A percentile compares a stretch with the other conserved stretches of the same genome.
Evolutionary conservation across 2,888 invertebrate genomes (phyloP).

Genomic region (Laothoe populi): DNA sequence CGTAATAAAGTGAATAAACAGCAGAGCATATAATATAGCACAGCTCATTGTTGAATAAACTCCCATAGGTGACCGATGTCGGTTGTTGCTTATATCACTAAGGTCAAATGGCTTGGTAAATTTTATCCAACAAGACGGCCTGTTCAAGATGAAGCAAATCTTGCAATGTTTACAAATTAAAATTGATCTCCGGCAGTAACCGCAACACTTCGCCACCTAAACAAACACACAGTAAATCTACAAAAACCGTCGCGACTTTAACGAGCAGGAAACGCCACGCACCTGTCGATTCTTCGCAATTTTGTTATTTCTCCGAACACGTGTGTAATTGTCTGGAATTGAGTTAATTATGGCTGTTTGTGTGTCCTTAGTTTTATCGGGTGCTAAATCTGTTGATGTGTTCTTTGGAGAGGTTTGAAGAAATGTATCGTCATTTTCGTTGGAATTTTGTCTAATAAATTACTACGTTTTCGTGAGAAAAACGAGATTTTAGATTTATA

Average conservation of each 20-base stretch:
- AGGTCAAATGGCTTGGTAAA: too few relatives aligned
- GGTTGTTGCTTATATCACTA: too few relatives aligned
- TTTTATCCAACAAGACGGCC: too few relatives aligned
- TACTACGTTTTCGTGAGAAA: too few relatives aligned
- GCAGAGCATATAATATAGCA: too few relatives aligned
- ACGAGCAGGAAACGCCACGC: slow-evolving; percentile 19
- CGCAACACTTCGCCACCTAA: not conserved
- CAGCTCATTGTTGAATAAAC: too few relatives aligned
- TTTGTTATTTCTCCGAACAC: slow-evolving; percentile 11
- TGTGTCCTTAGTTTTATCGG: slow-evolving; percentile 2
- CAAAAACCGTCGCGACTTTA: slow-evolving; percentile 13
- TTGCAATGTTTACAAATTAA: slow-evolving; percentile 15
- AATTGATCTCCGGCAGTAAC: slow-evolving; percentile 4
- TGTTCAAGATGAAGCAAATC: too few relatives aligned
- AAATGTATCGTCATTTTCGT: too few relatives aligned
- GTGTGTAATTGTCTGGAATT: slow-evolving; percentile 16
- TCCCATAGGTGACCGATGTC: too few relatives aligned
- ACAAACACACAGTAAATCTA: slow-evolving; percentile 17
- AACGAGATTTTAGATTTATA: too few relatives aligned
- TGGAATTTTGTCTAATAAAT: too few relatives aligned
- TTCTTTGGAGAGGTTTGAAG: not conserved
- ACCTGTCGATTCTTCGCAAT: slow-evolving; percentile 1
- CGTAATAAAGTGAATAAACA: too few relatives aligned
- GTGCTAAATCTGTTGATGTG: not conserved
- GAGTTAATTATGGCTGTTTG: slow-evolving; percentile 16